These are phyloP conservation scores for Druceiella hillmani DNA, from an alignment of 2,888 invertebrate species.

Conservation along the genomic window DNA sequence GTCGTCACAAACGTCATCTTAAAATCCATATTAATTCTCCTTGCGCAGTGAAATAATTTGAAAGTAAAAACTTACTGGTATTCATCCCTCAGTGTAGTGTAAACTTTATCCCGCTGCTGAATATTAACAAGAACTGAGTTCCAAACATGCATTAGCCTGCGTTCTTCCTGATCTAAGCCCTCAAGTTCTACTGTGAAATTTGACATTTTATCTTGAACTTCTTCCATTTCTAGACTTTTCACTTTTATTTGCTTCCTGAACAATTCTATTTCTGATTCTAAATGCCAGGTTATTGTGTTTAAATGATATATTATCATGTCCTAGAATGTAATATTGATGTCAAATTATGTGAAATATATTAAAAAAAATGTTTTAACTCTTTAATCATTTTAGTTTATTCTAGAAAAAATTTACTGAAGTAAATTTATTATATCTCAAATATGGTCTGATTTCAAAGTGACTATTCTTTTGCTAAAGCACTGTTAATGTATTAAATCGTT, in stretches of 20 bases:
- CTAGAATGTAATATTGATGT: constrained; percentile 31
- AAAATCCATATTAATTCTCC: too few species aligned
- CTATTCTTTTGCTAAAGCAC: too few species aligned
- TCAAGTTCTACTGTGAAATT: constrained; percentile 70
- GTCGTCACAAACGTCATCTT: too few species aligned
- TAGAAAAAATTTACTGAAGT: too few species aligned
- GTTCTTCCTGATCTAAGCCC: constrained; percentile 63
- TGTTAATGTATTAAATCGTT: too few species aligned
- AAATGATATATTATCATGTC: constrained; percentile 65
- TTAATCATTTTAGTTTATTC: too few species aligned
- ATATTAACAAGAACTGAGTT: constrained; percentile 68
- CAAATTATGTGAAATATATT: too few species aligned
- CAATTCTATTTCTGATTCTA: constrained; percentile 60
- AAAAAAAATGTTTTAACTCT: too few species aligned
- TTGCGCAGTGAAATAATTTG: too few species aligned
- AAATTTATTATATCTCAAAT: too few species aligned
- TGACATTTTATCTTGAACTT: constrained; percentile 50
- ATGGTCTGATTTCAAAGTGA: too few species aligned
- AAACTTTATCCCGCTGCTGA: constrained; percentile 60
- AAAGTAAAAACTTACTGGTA: constrained; percentile 46
- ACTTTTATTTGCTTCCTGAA: constrained; percentile 60
- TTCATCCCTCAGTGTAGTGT: constrained; percentile 55
- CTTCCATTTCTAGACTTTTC: constrained; percentile 58
- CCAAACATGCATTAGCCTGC: constrained; percentile 66
- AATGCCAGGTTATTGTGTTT: constrained; percentile 63